Evolutionary conservation across 2,113 vertebrate species (phyloP).

Genomic region (Tympanuchus pallidicinctus): DNA sequence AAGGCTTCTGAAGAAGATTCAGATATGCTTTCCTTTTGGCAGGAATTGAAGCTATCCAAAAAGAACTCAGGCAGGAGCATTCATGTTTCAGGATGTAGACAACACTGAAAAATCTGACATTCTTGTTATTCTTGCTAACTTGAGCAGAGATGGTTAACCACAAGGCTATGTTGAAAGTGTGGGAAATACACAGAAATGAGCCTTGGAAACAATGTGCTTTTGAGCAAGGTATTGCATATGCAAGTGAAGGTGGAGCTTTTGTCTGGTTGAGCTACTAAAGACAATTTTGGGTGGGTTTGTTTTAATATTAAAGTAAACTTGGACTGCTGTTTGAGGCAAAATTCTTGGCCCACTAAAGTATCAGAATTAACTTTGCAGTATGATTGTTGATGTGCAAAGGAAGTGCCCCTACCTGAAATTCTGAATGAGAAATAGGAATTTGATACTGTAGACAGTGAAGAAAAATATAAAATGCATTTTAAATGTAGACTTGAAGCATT

Average conservation of each 20-base stretch:
- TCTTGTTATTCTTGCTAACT: neutral
- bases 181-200: neutral
- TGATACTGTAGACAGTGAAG: neutral
- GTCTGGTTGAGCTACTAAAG: neutral
- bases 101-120: neutral
- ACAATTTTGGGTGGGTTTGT: neutral
- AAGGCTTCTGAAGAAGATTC: neutral
- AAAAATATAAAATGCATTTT: neutral
- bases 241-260: neutral
- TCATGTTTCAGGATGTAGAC: neutral
- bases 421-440: neutral
- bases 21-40: neutral
- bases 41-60: neutral
- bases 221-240: neutral
- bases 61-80: neutral
- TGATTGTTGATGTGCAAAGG: neutral
- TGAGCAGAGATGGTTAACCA: neutral
- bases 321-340: neutral
- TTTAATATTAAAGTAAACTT: neutral
- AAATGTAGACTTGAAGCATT: neutral
- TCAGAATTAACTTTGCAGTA: rapidly evolving
- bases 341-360: neutral
- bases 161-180: neutral
- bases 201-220: rapidly evolving
- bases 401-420: neutral